phyloP scores from a whole-genome alignment of 2,113 vertebrate species.

The Channa maculata region DNA sequence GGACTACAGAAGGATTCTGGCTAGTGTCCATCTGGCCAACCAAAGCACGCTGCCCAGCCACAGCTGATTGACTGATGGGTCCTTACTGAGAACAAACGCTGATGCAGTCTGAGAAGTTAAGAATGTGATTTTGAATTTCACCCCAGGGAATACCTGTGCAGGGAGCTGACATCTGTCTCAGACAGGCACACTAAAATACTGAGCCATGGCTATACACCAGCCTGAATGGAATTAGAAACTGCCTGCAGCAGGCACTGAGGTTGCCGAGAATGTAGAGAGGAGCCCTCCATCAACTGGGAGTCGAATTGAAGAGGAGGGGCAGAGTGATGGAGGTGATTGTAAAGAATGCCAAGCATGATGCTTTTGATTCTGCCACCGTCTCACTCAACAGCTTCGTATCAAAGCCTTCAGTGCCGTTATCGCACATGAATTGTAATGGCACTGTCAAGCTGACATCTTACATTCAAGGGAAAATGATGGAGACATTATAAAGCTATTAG shows the following conservation, averaged over 20 bases:
- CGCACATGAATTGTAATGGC: slow-evolving; percentile 17
- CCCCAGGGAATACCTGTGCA: slow-evolving; percentile 45
- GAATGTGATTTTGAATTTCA: slow-evolving; percentile 54
- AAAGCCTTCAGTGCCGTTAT: slow-evolving; percentile 14
- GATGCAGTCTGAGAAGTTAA: slow-evolving; percentile 26
- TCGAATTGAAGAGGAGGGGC: slow-evolving; percentile 33
- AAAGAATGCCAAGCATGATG: slow-evolving; percentile 52
- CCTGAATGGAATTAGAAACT: slow-evolving; percentile 72
- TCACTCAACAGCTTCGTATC: not conserved
- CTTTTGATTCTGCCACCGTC: slow-evolving; percentile 41
- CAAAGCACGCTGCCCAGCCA: not conserved
- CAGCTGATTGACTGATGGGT: slow-evolving; percentile 8
- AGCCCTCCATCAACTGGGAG: slow-evolving; percentile 55
- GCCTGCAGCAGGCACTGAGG: slow-evolving; percentile 29
- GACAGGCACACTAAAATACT: slow-evolving; percentile 46
- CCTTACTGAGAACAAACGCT: slow-evolving; percentile 34
- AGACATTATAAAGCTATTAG: slow-evolving; percentile 46
- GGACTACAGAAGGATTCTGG: not conserved
- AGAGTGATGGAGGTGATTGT: slow-evolving; percentile 42
- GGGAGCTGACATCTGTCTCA: slow-evolving; percentile 51
- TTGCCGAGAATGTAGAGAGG: slow-evolving; percentile 21
- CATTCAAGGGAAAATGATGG: slow-evolving; percentile 24
- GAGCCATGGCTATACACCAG: slow-evolving; percentile 34
- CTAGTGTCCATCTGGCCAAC: slow-evolving; percentile 17
- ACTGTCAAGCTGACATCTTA: slow-evolving; percentile 22